Conservation (phyloP, 2,888 invertebrate species). For the Phanerotoma sp. region DNA sequence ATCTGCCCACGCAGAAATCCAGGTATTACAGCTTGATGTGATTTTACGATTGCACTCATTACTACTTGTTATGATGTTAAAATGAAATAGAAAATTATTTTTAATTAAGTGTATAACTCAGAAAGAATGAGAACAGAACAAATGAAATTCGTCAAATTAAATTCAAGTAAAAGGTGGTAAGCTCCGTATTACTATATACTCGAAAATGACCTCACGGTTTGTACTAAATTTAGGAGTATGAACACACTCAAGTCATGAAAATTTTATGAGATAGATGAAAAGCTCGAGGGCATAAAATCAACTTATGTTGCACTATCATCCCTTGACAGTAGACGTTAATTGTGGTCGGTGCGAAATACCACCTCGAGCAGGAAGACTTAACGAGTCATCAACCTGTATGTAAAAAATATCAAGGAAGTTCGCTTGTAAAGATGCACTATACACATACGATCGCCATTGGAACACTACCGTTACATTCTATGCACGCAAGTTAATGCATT, state of each 20-base stretch:
- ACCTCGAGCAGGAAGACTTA: slow-evolving; percentile 12
- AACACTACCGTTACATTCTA: slow-evolving; percentile 14
- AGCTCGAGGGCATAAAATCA: not conserved
- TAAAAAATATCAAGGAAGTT: not conserved
- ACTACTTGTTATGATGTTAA: no score
- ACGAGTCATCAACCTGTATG: slow-evolving; percentile 9
- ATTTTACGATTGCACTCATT: no score
- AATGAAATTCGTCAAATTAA: no score
- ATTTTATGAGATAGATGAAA: not conserved
- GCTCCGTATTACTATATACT: no score
- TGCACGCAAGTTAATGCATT: slow-evolving; percentile 4
- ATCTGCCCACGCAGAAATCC: no score
- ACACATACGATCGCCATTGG: slow-evolving; percentile 6
- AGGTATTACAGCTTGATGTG: no score
- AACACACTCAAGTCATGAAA: not conserved
- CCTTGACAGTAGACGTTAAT: not conserved
- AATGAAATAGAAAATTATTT: no score
- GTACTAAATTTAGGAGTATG: no score
- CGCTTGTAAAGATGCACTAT: not conserved
- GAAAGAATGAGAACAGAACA: no score
- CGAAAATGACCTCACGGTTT: slow-evolving; percentile 1
- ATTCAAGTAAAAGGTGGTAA: no score
- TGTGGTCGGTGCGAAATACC: slow-evolving; percentile 8
- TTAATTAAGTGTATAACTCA: no score
- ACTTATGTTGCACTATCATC: not conserved